These are phyloP conservation scores for Anguilla obscura DNA, from an alignment of 2,797 vertebrate species.

Conservation along the genomic window DNA sequence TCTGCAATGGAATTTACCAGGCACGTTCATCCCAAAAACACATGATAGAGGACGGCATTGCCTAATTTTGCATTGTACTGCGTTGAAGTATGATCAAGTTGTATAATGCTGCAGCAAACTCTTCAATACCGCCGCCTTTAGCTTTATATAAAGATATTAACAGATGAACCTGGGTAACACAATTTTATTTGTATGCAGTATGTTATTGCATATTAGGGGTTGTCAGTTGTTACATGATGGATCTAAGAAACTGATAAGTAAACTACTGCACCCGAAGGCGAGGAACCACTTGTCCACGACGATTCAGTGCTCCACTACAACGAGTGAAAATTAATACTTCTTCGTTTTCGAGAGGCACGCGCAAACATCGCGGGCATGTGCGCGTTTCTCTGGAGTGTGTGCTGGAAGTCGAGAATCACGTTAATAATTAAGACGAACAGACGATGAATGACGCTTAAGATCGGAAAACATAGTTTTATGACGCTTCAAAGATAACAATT, in stretches of 20 bases:
- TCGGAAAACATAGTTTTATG: neutral
- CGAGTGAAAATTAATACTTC: slow-evolving; percentile 1
- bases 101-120: neutral
- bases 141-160: neutral
- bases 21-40: neutral
- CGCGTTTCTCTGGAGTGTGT: neutral
- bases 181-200: neutral
- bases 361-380: slow-evolving; percentile 19
- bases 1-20: neutral
- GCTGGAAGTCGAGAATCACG: neutral
- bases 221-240: neutral
- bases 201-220: neutral
- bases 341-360: slow-evolving; percentile 4
- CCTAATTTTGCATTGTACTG: neutral
- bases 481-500: neutral
- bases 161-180: neutral
- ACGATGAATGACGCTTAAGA: neutral
- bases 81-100: neutral
- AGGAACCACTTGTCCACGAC: neutral
- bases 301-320: neutral
- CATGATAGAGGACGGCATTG: neutral
- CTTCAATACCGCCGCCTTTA: neutral
- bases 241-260: slow-evolving; percentile 18
- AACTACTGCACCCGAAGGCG: slow-evolving; percentile 11
- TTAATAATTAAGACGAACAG: neutral